Evolutionary conservation across 2,113 vertebrate species (phyloP), one percentile per base, ranked within the genome.

Genomic region (Nanger granti): DNA sequence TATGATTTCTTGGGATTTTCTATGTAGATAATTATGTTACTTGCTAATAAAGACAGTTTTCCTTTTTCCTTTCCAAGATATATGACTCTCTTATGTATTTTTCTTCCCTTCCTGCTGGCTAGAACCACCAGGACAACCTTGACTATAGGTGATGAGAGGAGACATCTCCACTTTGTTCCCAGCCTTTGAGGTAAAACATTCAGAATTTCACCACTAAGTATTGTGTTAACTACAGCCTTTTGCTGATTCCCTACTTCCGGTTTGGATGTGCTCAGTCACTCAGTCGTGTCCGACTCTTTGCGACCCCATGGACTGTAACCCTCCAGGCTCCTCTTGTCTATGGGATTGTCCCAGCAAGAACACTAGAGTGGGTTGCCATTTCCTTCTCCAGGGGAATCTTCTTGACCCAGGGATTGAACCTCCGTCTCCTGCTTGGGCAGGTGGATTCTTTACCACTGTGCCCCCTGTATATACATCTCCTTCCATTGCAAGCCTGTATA

Each of bases 21-120:
- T 66, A 60, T 59, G 47, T 83, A 93, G 54, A 76, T 94, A n/a
- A 82, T 73, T 59, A 83, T 41, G 12, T 49, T 34, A n/a, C 41
- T 34, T 92, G 18, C n/a, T 69, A 92, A 88, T 85, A 52, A 84
- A 89, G 41, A 66, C 31, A 86, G 49, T 55, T 94, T 95, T 83
- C 34, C 47, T 93, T 89, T 10, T 82, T 93, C 62, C 31, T 94
- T 90, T 93, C 59, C 54, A 62, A 60, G 5, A 79, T 76, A 18
- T 47, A 44, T 80, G n/a, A 69, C 24, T 79, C 26, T 73, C 66
- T 60, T 87, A 85, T 55, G 83, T 79, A 66, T 26, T 95, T 93
- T 92, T 57, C 89, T 82, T 91, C 31, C 52, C 69, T 92, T 82
- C 20, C 37, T 86, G 31, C 55, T 73, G n/a, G 44, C 31, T 73